Base-by-base conservation (phyloP, 2,888 invertebrate genomes). In the Noctuana brunneofusca region DNA sequence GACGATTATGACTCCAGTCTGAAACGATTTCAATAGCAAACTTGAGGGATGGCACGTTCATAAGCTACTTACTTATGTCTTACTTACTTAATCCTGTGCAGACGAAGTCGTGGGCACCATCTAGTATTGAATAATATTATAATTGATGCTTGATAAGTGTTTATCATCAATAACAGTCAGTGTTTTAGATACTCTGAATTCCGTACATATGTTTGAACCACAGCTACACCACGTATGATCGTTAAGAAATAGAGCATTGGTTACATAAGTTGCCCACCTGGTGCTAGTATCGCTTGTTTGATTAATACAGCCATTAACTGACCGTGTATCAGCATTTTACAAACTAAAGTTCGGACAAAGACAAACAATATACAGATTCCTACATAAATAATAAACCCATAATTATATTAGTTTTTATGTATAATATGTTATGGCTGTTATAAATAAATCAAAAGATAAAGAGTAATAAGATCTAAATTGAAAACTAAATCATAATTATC, bases 221-320 rank as follows among this genome's bases (percentile, higher is more conserved):
- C 12, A 48, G 12, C 18, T 4, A 12, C 3, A 18, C 9, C 22
- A 22, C 20, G n/a, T 22, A 48, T 48, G 20, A 22, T 22, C 18
- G 48, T 48, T 48, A 48, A 18, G 18, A 18, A 48, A 48, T 48
- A 22, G 18, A 48, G 48, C 48, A 22, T 12, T 48, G 18, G 48
- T 20, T 48, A 48, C 18, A 16, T 22, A 48, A 48, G 11, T 22
- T 12, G 48, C 22, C 48, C 48, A 48, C 48, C 48, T 48, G 48
- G 20, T 22, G 48, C n/a, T 48, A 5, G 48, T 48, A 48, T 11
- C 48, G 48, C 49, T 49, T 49, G 14, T 49, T 49, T 49, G 24
- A 24, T 49, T 49, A 24, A 49, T 24, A 49, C 3, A 12, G 5
- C 49, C 24, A 49, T 46, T 46, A 20, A 4, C 8, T 49, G 20